Conservation (phyloP, 2,113 vertebrate species). For the Nothoprocta pentlandii region DNA sequence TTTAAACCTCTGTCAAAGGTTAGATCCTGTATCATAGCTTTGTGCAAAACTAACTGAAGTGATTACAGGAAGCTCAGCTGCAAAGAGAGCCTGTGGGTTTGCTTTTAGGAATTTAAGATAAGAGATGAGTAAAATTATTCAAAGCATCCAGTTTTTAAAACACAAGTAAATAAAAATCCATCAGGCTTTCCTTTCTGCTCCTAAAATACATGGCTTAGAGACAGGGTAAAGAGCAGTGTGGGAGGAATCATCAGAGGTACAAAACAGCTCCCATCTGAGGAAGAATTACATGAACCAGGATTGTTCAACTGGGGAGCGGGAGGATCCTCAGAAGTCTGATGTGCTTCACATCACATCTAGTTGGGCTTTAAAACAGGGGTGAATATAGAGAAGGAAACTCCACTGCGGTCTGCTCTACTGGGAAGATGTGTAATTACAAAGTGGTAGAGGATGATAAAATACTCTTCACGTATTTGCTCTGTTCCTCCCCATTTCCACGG, state of each 20-base stretch:
- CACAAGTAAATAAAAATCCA: background rate
- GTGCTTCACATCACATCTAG: background rate
- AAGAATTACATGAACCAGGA: background rate
- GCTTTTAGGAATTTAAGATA: background rate
- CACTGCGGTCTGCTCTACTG: background rate
- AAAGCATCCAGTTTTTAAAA: background rate
- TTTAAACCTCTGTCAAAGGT: background rate
- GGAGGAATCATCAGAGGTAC: background rate
- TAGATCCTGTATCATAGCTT: background rate
- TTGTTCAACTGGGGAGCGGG: background rate
- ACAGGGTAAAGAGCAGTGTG: background rate
- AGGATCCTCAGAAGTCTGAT: background rate
- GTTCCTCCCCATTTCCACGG: background rate
- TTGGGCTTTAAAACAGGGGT: background rate
- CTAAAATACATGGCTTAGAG: background rate
- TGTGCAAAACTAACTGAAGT: background rate
- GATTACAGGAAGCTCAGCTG: background rate
- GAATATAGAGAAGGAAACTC: background rate
- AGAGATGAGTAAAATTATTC: background rate
- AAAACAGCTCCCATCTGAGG: background rate
- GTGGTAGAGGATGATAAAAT: background rate
- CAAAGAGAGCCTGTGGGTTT: background rate
- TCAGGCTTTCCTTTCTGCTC: background rate
- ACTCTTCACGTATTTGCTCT: background rate
- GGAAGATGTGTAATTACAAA: background rate